Evolutionary conservation across 2,113 vertebrate genomes (phyloP).

Genomic region (Hypomesus transpacificus): DNA sequence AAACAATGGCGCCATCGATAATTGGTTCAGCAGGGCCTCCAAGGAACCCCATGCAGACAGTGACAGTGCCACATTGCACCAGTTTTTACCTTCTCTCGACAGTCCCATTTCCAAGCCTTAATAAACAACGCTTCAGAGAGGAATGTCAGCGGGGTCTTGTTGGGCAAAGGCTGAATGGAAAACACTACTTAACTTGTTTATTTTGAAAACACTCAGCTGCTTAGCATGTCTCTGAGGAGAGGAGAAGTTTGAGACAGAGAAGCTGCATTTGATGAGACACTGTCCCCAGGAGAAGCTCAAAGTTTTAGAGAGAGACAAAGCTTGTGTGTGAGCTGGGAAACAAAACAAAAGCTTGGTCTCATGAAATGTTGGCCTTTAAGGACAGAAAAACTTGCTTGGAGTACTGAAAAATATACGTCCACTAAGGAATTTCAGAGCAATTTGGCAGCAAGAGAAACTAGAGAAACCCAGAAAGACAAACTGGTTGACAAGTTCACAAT

Average conservation of each 20-base stretch:
- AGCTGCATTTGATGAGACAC: neutral
- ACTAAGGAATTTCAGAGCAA: neutral
- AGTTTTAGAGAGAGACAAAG: neutral
- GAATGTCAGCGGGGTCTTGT: neutral
- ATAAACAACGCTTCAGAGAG: constrained; percentile 22
- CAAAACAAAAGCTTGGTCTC: neutral
- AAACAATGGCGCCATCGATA: constrained; percentile 20
- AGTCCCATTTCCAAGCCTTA: constrained; percentile 5
- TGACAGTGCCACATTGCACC: neutral
- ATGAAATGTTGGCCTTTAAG: neutral
- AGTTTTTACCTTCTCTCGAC: neutral
- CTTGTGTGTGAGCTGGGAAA: constrained; percentile 1
- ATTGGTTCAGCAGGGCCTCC: constrained; percentile 18
- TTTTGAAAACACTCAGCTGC: constrained; percentile 10
- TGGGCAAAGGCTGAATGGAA: neutral
- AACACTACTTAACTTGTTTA: constrained; percentile 17
- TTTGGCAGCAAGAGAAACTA: neutral
- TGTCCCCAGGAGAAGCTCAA: constrained; percentile 3
- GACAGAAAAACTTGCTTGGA: too few species aligned
- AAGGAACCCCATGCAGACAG: neutral
- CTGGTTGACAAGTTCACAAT: neutral
- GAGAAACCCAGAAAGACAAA: neutral
- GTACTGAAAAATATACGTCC: too few species aligned
- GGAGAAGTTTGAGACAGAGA: neutral
- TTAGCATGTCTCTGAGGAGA: constrained; percentile 2